phyloP scores from a whole-genome alignment of 1,140 invertebrate species.

The Drosophila kikkawai region DNA sequence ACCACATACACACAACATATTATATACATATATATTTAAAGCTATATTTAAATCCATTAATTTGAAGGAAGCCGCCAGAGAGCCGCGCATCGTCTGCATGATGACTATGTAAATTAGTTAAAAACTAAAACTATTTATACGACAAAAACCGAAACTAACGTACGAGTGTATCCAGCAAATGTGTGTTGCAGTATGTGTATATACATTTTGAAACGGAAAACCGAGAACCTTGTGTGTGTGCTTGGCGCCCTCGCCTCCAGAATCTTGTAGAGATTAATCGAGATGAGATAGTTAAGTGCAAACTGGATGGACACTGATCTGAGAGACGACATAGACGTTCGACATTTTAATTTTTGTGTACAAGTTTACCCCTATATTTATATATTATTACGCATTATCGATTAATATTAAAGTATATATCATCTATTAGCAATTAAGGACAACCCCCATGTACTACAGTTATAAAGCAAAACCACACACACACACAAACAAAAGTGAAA shows the following conservation, averaged over 20 bases:
- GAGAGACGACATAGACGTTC: constrained; percentile 43
- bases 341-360: constrained; percentile 77
- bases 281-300: constrained; percentile 8
- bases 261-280: constrained; percentile 16
- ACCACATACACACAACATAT: constrained; percentile 45
- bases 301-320: constrained; percentile 29
- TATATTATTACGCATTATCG: constrained; percentile 56
- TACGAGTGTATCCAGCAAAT: constrained; percentile 70
- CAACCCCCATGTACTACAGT: constrained; percentile 72
- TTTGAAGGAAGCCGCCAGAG: constrained; percentile 71
- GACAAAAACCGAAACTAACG: constrained; percentile 30
- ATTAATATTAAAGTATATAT: constrained; percentile 73
- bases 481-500: constrained; percentile 69
- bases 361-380: constrained; percentile 79
- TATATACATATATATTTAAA: constrained; percentile 47
- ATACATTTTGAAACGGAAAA: constrained; percentile 44
- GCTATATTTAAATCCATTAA: constrained; percentile 55
- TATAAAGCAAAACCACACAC: constrained; percentile 66
- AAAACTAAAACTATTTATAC: constrained; percentile 81
- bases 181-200: constrained; percentile 71
- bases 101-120: constrained; percentile 81
- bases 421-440: constrained; percentile 72
- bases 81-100: constrained; percentile 73
- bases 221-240: neutral
- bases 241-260: constrained; percentile 16